These are phyloP conservation scores for Anthonomus grandis DNA, from an alignment of 1,140 invertebrate species.

Conservation along the genomic window DNA sequence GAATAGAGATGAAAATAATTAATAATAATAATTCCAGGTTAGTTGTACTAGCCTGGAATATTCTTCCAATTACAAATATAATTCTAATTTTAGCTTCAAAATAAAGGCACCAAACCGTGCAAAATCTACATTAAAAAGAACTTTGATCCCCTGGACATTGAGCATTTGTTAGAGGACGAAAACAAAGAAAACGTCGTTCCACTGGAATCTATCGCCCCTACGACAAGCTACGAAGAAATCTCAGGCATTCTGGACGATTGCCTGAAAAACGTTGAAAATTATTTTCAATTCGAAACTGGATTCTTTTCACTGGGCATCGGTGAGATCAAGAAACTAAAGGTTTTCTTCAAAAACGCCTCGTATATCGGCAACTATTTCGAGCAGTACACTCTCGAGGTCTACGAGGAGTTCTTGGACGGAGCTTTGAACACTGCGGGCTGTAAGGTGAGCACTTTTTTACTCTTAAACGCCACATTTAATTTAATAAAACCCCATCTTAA, in stretches of 20 bases:
- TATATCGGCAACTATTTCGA: slow-evolving; percentile 28
- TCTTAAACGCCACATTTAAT: not conserved
- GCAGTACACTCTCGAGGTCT: slow-evolving; percentile 20
- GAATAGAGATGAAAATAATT: too few relatives aligned
- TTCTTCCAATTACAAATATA: too few relatives aligned
- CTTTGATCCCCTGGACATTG: slow-evolving; percentile 14
- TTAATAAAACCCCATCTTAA: slow-evolving; percentile 13
- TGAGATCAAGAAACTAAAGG: slow-evolving; percentile 12
- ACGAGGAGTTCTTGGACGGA: slow-evolving; percentile 12
- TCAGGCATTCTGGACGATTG: slow-evolving; percentile 15
- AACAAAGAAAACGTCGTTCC: slow-evolving; percentile 1
- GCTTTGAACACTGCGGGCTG: slow-evolving; percentile 2
- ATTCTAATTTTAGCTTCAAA: slow-evolving; percentile 19
- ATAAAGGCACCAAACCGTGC: slow-evolving; percentile 25
- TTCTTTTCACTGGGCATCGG: slow-evolving; percentile 7
- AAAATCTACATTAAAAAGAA: slow-evolving; percentile 20
- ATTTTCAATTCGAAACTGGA: slow-evolving; percentile 23
- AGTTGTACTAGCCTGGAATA: too few relatives aligned
- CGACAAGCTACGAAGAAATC: not conserved
- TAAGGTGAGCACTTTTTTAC: slow-evolving; percentile 7
- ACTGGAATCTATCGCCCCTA: not conserved
- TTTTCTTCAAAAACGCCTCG: slow-evolving; percentile 24
- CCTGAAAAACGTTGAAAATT: slow-evolving; percentile 17
- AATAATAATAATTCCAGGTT: too few relatives aligned
- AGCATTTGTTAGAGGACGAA: not conserved